These are phyloP conservation scores for Pristionchus mayeri DNA, from an alignment of 2,888 invertebrate genomes.

Conservation along the genomic window DNA sequence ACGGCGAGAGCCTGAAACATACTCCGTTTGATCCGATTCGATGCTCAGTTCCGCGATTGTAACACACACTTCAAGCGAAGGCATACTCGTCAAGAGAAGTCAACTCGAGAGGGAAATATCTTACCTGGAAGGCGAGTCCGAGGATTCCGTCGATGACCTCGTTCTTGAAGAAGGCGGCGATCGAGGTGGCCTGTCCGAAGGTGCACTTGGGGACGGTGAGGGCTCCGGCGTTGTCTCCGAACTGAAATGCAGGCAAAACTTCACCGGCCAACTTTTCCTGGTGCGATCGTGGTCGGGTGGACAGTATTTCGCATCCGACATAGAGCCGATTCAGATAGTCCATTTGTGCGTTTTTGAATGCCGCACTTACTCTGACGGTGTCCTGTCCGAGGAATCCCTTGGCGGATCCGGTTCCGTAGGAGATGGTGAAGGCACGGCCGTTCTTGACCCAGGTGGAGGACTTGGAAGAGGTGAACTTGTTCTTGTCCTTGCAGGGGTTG, in stretches of 20 bases:
- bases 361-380: conserved; percentile 85
- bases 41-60: too few species aligned
- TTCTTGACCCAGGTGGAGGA: conserved; percentile 88
- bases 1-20: conserved; percentile 86
- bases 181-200: conserved; percentile 58
- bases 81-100: too few species aligned
- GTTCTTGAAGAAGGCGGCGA: conserved; percentile 63
- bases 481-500: conserved; percentile 55
- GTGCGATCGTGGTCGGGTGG: too few species aligned
- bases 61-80: too few species aligned
- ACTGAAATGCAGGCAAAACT: too few species aligned
- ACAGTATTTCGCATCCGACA: neutral
- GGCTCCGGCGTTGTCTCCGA: conserved; percentile 56
- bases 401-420: conserved; percentile 91
- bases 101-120: too few species aligned
- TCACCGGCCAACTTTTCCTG: neutral
- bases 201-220: conserved; percentile 64
- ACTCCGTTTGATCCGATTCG: too few species aligned
- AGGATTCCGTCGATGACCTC: conserved; percentile 68
- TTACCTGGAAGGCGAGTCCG: conserved; percentile 61
- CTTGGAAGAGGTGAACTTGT: conserved; percentile 91
- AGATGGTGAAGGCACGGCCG: conserved; percentile 91
- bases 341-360: too few species aligned
- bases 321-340: too few species aligned
- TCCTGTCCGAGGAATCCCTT: conserved; percentile 95